phyloP scores from a whole-genome alignment of 2,113 vertebrate genomes.

The Corythornis vintsioides region DNA sequence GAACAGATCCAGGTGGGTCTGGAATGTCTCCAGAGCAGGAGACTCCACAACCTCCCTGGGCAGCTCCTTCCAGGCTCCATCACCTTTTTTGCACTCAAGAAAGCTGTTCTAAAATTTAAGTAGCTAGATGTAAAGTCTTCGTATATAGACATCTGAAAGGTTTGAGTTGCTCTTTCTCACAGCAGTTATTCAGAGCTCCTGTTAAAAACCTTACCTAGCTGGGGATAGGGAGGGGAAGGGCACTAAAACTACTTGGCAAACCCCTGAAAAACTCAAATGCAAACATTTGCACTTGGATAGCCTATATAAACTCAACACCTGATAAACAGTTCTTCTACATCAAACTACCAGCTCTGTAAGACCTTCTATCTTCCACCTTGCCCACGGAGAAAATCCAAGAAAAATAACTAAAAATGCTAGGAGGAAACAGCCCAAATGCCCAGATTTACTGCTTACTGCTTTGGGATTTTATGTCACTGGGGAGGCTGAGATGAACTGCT shows the following conservation, averaged over 20 bases:
- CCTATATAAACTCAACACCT: neutral
- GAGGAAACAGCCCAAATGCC: neutral
- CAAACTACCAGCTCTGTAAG: neutral
- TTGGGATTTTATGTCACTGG: neutral
- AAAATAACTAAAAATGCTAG: neutral
- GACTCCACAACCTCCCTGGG: too few species aligned
- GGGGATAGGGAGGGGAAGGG: accelerated
- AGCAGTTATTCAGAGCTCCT: neutral
- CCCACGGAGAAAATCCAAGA: neutral
- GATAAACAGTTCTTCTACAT: neutral
- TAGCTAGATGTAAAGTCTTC: neutral
- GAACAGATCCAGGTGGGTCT: too few species aligned
- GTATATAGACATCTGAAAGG: neutral
- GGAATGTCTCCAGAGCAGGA: too few species aligned
- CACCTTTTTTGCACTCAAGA: neutral
- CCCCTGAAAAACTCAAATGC: neutral
- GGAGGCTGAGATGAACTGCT: neutral
- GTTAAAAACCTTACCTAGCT: neutral
- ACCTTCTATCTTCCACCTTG: neutral
- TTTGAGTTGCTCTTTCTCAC: neutral
- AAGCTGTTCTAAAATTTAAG: neutral
- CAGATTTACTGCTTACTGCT: neutral
- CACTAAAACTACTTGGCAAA: neutral
- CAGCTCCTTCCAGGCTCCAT: too few species aligned
- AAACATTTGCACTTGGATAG: neutral